Evolutionary conservation across 2,797 vertebrate species (phyloP), one percentile per base, ranked within the genome.

Genomic region (Sus cebifrons): DNA sequence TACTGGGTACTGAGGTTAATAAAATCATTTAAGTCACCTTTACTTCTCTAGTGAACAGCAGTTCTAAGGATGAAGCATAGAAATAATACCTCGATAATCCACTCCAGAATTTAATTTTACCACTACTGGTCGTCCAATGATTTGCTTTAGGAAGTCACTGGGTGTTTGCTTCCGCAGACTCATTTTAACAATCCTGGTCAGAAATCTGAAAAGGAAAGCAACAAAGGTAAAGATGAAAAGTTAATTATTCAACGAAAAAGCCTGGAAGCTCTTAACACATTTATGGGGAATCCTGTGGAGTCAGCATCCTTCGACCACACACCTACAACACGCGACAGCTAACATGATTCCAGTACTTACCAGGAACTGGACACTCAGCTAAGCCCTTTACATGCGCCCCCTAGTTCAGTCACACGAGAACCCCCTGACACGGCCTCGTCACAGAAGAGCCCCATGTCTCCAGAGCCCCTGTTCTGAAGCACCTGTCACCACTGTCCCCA

Each of bases 31-130:
- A 67, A 86, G 52, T 62, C 83, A 79, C 10, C 96, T 79, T 70
- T 91, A 86, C 64, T 97, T 79, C 74, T 93, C 92, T 82, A 86
- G 70, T 77, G 40, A 92, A 96, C 16, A 91, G 4, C 17, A 56
- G 21, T 49, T 49, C 9, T 91, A 82, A 94, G 23, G 62, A 96
- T 52, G 54, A 89, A 90, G 79, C 86, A 78, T 16, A 0, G 89
- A 97, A 74, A 97, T 56, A 93, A 95, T 98, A 99, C 99, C 99
- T 99, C 99, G 99, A 98, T 99, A 99, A 99, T 99, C 99, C 79
- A 99, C 99, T 56, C 99, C 99, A 73, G 99, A 99, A 98, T 99
- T 99, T 95, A 99, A 98, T 96, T 99, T 99, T 83, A 99, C 99
- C 14, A 99, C 99, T 96, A 99, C 99, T 23, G 99, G 99, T 96